Conservation (phyloP, 2,888 invertebrate genomes). For the Pristionchus entomophagus region DNA sequence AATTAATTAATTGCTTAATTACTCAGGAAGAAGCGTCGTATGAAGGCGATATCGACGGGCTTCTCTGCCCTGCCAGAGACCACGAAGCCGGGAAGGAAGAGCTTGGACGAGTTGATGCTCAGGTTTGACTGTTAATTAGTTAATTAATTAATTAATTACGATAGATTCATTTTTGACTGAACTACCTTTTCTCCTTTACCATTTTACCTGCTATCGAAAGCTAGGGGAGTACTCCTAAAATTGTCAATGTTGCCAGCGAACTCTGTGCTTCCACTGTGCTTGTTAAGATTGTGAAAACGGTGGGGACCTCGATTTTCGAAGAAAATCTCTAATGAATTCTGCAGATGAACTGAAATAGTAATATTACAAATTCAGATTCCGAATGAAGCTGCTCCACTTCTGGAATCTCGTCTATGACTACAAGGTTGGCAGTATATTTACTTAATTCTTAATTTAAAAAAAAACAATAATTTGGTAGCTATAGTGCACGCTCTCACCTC, state of each 20-base stretch:
- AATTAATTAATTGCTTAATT: neutral
- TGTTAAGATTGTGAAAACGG: neutral
- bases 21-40: conserved; percentile 50
- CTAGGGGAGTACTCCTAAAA: too few species aligned
- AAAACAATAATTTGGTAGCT: too few species aligned
- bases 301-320: too few species aligned
- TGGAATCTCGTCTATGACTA: conserved; percentile 81
- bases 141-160: neutral
- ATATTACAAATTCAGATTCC: neutral
- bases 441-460: too few species aligned
- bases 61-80: conserved; percentile 49
- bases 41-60: conserved; percentile 52
- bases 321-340: too few species aligned
- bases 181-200: too few species aligned
- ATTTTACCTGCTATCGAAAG: too few species aligned
- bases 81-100: conserved; percentile 66
- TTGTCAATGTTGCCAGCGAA: neutral
- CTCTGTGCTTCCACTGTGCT: neutral
- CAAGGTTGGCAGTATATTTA: conserved; percentile 68
- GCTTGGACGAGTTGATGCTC: conserved; percentile 70
- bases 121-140: conserved; percentile 50
- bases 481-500: too few species aligned
- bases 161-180: too few species aligned
- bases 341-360: too few species aligned
- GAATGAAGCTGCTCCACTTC: conserved; percentile 86